Conservation (phyloP, 2,113 vertebrate genomes). For the Fregata magnificens region DNA sequence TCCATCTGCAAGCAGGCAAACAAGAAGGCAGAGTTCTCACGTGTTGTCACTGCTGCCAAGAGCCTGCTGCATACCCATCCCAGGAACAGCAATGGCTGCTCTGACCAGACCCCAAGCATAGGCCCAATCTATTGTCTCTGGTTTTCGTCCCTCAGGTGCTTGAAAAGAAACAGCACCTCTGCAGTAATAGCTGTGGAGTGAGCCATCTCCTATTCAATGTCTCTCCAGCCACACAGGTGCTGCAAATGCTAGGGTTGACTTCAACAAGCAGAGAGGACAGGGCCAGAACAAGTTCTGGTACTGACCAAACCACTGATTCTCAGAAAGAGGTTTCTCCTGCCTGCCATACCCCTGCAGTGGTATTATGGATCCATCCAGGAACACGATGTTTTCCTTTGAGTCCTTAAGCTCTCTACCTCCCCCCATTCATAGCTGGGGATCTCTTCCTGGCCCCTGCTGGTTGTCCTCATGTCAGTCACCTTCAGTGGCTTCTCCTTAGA, state of each 20-base stretch:
- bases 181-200: neutral
- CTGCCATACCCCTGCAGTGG: neutral
- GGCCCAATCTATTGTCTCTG: neutral
- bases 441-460: neutral
- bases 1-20: slow-evolving; percentile 1
- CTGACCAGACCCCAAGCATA: neutral
- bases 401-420: neutral
- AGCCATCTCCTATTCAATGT: neutral
- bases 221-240: neutral
- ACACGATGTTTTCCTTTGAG: neutral
- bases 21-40: neutral
- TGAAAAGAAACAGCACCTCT: neutral
- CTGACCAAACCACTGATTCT: neutral
- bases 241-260: neutral
- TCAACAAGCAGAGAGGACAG: neutral
- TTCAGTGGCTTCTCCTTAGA: slow-evolving; percentile 10
- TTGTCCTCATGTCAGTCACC: neutral
- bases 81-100: neutral
- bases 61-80: neutral
- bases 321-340: neutral
- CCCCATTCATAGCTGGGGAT: neutral
- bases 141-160: neutral
- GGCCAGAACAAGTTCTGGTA: neutral
- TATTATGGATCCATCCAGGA: neutral
- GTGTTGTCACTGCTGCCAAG: neutral